phyloP scores from a whole-genome alignment of 92 coral and sea anemone species.

The Metridium senile region DNA sequence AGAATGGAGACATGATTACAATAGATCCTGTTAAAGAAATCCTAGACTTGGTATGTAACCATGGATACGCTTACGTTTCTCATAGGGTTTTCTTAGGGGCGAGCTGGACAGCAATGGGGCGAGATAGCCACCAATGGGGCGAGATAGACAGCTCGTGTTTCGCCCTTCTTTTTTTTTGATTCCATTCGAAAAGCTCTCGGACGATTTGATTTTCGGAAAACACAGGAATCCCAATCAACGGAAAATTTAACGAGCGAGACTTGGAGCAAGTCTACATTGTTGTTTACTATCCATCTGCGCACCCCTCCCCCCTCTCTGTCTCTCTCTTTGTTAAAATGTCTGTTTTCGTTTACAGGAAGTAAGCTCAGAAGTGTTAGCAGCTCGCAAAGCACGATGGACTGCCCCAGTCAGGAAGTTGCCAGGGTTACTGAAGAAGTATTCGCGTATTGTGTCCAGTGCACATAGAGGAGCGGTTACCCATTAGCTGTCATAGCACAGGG shows the following conservation, averaged over 20 bases:
- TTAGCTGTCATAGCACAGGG: constrained; percentile 16
- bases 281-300: not conserved
- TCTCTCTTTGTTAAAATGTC: not conserved
- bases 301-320: not conserved
- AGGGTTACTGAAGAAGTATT: constrained; percentile 76
- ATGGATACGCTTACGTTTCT: no score
- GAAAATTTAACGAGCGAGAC: no score
- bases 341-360: constrained; percentile 46
- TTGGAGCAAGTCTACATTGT: no score
- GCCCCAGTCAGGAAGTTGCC: constrained; percentile 63
- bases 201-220: no score
- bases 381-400: constrained; percentile 65
- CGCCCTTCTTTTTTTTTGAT: no score
- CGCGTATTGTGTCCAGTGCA: constrained; percentile 78
- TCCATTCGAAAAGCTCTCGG: no score
- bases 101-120: no score
- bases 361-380: constrained; percentile 43
- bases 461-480: constrained; percentile 84
- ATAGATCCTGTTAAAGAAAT: constrained; percentile 62
- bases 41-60: constrained; percentile 55
- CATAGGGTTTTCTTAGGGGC: no score
- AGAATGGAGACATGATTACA: constrained; percentile 72
- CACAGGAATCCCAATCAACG: no score
- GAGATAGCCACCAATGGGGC: no score
- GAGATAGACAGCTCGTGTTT: no score